Percentiles rank a stretch among this genome's conserved stretches.
Evolutionary conservation across 1,140 invertebrate species (phyloP).

Genomic region (Ptiloglossa arizonensis): DNA sequence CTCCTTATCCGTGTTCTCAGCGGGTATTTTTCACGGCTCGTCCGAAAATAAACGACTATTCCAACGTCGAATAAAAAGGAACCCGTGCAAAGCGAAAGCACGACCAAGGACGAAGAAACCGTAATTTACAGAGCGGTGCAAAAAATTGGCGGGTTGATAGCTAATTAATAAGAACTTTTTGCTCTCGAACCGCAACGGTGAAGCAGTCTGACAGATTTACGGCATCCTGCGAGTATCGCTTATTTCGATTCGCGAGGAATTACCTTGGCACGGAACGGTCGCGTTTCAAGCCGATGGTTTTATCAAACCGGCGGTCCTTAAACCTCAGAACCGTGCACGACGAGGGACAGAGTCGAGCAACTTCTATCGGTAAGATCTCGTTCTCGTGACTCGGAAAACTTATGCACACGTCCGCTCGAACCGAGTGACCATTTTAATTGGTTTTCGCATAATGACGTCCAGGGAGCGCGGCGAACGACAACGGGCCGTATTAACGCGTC

Average conservation of each 20-base stretch:
- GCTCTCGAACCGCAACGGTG: no score
- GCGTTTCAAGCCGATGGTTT: no score
- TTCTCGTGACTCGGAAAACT: not conserved
- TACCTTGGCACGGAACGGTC: not conserved
- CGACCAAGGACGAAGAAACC: not conserved
- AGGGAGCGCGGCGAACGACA: not conserved
- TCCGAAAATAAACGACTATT: not conserved
- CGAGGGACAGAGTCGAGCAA: not conserved
- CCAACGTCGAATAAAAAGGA: not conserved
- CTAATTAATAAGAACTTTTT: constrained; percentile 26
- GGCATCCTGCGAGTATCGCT: not conserved
- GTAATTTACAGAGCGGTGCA: not conserved
- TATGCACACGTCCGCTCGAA: not conserved
- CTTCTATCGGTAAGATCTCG: not conserved
- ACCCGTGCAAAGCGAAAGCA: not conserved
- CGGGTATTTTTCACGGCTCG: not conserved
- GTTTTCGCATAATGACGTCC: not conserved
- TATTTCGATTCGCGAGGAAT: not conserved
- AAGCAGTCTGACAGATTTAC: not conserved
- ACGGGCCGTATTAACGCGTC: not conserved
- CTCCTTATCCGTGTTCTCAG: not conserved
- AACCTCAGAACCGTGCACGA: not conserved
- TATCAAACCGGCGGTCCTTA: not conserved
- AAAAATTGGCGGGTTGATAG: constrained; percentile 3
- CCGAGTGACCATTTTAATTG: not conserved